Evolutionary conservation across 2,888 invertebrate genomes (phyloP).

Genomic region (Drosophila differens): DNA sequence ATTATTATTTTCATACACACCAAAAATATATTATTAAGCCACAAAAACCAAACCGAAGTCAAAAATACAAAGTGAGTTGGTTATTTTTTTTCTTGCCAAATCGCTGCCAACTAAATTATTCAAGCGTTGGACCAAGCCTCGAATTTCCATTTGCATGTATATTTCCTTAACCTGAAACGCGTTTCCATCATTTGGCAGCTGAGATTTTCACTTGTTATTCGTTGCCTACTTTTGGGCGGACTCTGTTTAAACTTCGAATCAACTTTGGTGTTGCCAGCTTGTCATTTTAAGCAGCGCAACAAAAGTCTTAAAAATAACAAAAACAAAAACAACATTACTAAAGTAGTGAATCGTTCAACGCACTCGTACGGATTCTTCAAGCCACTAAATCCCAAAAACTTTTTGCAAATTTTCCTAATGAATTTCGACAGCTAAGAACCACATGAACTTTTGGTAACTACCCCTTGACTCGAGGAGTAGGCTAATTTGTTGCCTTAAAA

Average conservation of each 20-base stretch:
- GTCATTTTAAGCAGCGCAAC: slow-evolving; percentile 15
- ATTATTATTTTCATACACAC: not conserved
- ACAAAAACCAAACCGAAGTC: not conserved
- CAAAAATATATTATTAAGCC: not conserved
- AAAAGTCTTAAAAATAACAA: slow-evolving; percentile 15
- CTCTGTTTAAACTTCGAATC: slow-evolving; percentile 15
- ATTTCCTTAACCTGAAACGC: not conserved
- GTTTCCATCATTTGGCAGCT: slow-evolving; percentile 1
- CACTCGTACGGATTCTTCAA: slow-evolving; percentile 5
- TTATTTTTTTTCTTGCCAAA: not conserved
- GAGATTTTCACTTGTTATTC: not conserved
- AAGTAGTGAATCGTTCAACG: slow-evolving; percentile 6
- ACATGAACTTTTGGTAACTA: slow-evolving; percentile 31
- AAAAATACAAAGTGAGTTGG: fast-evolving
- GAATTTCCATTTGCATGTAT: not conserved
- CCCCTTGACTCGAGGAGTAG: not conserved
- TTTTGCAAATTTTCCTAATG: slow-evolving; percentile 37
- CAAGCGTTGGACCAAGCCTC: not conserved
- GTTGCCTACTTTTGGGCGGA: slow-evolving; percentile 60
- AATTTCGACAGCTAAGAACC: slow-evolving; percentile 21
- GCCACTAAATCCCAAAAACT: slow-evolving; percentile 7
- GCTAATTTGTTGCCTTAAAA: slow-evolving; percentile 30
- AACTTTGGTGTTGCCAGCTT: slow-evolving; percentile 60
- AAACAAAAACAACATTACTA: not conserved
- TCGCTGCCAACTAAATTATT: not conserved